Evolutionary conservation across 53 echinoderm and acorn worm genomes (phyloP).

Genomic region (Holothuria leucospilota): DNA sequence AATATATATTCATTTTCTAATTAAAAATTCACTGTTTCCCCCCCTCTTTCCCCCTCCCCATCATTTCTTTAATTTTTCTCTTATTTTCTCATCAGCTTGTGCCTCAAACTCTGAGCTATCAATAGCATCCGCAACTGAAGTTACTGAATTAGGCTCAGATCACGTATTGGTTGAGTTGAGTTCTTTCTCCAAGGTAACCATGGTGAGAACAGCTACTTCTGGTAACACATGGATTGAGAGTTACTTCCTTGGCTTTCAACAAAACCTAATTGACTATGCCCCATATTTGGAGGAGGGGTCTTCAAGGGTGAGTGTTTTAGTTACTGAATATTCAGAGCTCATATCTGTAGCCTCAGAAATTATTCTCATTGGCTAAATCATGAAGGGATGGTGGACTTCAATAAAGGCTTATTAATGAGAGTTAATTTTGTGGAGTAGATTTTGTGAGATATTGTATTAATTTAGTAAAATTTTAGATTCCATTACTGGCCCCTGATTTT

Average conservation of each 20-base stretch:
- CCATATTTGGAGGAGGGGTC: constrained; percentile 69
- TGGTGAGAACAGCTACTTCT: constrained; percentile 62
- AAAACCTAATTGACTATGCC: constrained; percentile 77
- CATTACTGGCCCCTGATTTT: too few relatives aligned
- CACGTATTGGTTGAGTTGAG: constrained; percentile 50
- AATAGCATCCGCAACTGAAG: neutral
- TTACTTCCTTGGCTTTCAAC: constrained; percentile 74
- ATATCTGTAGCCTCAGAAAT: neutral
- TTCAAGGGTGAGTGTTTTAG: constrained; percentile 58
- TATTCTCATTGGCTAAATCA: too few relatives aligned
- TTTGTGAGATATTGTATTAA: too few relatives aligned
- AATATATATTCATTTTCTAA: too few relatives aligned
- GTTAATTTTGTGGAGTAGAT: too few relatives aligned
- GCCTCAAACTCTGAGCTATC: neutral
- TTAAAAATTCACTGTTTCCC: too few relatives aligned
- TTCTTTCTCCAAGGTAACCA: constrained; percentile 62
- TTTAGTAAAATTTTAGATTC: too few relatives aligned
- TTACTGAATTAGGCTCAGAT: neutral
- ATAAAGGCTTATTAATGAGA: too few relatives aligned
- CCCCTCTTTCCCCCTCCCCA: too few relatives aligned
- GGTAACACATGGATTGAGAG: constrained; percentile 48
- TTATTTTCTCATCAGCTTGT: constrained; percentile 7
- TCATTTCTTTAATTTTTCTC: too few relatives aligned
- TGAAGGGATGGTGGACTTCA: too few relatives aligned
- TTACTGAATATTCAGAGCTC: neutral